Evolutionary conservation across 2,888 invertebrate species (phyloP).

Genomic region (Alcis repandata): DNA sequence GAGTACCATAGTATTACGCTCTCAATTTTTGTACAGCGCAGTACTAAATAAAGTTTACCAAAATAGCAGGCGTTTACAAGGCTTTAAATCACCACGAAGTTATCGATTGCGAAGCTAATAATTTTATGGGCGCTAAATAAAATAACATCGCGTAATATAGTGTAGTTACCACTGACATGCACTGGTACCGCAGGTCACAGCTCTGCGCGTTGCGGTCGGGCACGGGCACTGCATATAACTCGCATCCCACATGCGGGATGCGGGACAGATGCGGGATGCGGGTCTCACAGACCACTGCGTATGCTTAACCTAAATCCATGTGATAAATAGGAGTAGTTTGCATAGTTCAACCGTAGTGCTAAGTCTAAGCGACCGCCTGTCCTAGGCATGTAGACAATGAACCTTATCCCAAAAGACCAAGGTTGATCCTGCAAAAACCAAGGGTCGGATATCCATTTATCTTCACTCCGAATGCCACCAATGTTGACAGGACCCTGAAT

Average conservation of each 20-base stretch:
- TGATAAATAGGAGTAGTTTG: neutral
- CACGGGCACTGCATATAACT: neutral
- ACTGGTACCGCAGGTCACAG: neutral
- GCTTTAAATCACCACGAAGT: no score
- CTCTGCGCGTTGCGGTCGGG: neutral
- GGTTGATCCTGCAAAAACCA: neutral
- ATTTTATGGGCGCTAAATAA: no score
- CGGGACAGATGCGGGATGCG: neutral
- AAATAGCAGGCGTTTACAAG: no score
- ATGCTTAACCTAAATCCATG: neutral
- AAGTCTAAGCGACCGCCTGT: neutral
- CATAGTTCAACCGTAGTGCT: neutral
- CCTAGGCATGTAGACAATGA: neutral
- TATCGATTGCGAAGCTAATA: no score
- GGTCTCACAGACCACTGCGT: neutral
- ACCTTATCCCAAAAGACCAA: slow-evolving; percentile 12
- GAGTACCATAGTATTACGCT: no score
- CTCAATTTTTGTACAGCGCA: no score
- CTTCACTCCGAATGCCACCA: slow-evolving; percentile 12
- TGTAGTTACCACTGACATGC: neutral
- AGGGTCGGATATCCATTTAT: slow-evolving; percentile 23
- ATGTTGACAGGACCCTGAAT: slow-evolving; percentile 15
- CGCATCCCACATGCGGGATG: neutral
- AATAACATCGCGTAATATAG: no score
- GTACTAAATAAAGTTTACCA: no score